Conservation (phyloP, 2,888 invertebrate genomes). For the Sesia apiformis region DNA sequence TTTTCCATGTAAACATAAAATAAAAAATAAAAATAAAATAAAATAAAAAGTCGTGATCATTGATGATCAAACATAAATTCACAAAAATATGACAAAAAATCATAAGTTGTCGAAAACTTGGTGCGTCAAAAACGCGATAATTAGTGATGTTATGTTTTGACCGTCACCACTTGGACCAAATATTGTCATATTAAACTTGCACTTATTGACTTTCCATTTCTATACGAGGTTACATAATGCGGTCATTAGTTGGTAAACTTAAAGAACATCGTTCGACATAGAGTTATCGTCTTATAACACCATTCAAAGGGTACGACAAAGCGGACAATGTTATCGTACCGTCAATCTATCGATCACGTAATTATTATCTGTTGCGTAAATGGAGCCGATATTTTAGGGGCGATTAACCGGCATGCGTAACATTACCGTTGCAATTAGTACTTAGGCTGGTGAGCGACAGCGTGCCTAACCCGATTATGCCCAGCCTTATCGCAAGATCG, state of each 20-base stretch:
- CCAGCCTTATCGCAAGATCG: conserved; percentile 52
- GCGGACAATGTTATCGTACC: conserved; percentile 43
- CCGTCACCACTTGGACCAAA: no score
- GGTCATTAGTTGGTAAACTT: conserved; percentile 1
- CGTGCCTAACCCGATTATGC: conserved; percentile 63
- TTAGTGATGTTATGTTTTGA: no score
- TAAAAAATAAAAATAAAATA: no score
- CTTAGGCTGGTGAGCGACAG: conserved; percentile 61
- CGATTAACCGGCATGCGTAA: conserved; percentile 49
- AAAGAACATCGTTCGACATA: conserved; percentile 10
- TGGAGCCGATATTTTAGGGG: conserved; percentile 47
- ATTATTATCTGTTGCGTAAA: conserved; percentile 46
- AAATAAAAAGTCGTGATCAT: no score
- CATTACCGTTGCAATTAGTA: conserved; percentile 61
- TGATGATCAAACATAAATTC: no score
- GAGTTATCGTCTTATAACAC: conserved; percentile 7
- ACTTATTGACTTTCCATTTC: no score
- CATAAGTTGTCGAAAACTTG: no score
- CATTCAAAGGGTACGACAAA: conserved; percentile 12
- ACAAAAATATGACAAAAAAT: no score
- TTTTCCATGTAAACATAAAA: no score
- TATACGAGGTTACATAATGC: no score
- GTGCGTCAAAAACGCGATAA: no score
- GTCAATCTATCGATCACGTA: conserved; percentile 50
- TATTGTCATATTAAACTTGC: no score